phyloP scores from a whole-genome alignment of 2,888 invertebrate genomes.

The Xanthia icteritia region DNA sequence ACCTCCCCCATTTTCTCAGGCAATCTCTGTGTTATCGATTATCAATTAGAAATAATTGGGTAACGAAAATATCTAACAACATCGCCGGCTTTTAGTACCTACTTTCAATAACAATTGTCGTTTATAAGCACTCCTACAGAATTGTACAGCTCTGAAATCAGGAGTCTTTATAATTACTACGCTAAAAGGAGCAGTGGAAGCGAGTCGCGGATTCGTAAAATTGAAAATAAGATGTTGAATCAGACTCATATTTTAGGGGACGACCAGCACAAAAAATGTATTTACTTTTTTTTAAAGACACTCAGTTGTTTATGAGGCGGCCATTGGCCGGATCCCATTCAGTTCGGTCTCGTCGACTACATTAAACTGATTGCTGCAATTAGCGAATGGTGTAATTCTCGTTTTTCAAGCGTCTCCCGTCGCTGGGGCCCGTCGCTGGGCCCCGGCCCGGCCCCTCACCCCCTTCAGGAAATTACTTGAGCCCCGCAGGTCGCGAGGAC shows the following conservation, averaged over 20 bases:
- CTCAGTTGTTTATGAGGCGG: conserved; percentile 80
- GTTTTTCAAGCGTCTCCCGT: conserved; percentile 84
- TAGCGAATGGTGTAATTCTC: conserved; percentile 90
- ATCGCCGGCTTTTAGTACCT: conserved; percentile 41
- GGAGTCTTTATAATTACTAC: conserved; percentile 59
- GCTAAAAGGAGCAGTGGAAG: conserved; percentile 35
- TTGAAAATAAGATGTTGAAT: conserved; percentile 61
- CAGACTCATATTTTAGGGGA: conserved; percentile 59
- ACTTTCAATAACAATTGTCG: conserved; percentile 61
- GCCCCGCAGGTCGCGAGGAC: conserved; percentile 84
- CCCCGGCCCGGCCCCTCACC: conserved; percentile 61
- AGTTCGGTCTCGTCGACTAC: conserved; percentile 87
- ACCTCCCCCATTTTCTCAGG: conserved; percentile 21
- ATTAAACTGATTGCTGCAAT: conserved; percentile 90
- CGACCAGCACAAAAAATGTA: conserved; percentile 58
- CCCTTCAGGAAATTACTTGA: conserved; percentile 87
- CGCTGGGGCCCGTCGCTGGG: conserved; percentile 63
- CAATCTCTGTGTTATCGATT: conserved; percentile 55
- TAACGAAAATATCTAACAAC: conserved; percentile 52
- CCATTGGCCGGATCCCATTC: conserved; percentile 80
- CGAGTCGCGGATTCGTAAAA: conserved; percentile 40
- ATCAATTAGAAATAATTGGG: conserved; percentile 62
- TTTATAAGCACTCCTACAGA: conserved; percentile 52
- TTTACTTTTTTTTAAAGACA: conserved; percentile 69
- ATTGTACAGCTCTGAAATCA: conserved; percentile 56